Percentiles rank a stretch among this genome's conserved stretches.
These are phyloP conservation scores for Mycetomoellerius zeteki DNA, from an alignment of 1,140 invertebrate species.

Conservation along the genomic window DNA sequence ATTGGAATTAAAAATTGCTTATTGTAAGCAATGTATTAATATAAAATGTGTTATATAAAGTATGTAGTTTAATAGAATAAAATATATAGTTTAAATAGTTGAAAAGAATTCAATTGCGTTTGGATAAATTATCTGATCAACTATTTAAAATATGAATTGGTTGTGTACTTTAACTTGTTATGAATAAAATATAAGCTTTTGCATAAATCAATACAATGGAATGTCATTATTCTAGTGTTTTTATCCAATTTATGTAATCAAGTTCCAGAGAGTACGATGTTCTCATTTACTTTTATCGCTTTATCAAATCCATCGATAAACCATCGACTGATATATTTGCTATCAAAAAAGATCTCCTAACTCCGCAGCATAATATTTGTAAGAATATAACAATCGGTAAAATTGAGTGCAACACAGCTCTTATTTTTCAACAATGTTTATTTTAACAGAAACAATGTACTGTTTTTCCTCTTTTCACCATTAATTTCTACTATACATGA, in stretches of 20 bases:
- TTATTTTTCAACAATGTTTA: conserved; percentile 85
- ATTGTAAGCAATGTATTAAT: neutral
- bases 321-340: neutral
- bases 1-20: neutral
- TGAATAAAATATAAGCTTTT: neutral
- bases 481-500: conserved; percentile 86
- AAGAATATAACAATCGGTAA: neutral
- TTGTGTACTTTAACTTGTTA: neutral
- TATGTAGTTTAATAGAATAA: neutral
- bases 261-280: neutral
- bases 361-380: neutral
- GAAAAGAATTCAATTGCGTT: conserved; percentile 8
- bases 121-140: neutral
- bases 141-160: neutral
- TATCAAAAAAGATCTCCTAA: neutral
- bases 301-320: conserved; percentile 22
- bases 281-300: conserved; percentile 12
- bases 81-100: neutral
- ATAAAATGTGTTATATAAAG: neutral
- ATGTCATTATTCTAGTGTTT: neutral
- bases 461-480: conserved; percentile 85
- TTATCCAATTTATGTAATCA: neutral
- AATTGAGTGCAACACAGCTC: neutral
- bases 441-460: conserved; percentile 87
- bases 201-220: neutral